Percentiles rank a stretch among this genome's conserved stretches.
Evolutionary conservation across 2,888 invertebrate genomes (phyloP).

Genomic region (Laothoe populi): DNA sequence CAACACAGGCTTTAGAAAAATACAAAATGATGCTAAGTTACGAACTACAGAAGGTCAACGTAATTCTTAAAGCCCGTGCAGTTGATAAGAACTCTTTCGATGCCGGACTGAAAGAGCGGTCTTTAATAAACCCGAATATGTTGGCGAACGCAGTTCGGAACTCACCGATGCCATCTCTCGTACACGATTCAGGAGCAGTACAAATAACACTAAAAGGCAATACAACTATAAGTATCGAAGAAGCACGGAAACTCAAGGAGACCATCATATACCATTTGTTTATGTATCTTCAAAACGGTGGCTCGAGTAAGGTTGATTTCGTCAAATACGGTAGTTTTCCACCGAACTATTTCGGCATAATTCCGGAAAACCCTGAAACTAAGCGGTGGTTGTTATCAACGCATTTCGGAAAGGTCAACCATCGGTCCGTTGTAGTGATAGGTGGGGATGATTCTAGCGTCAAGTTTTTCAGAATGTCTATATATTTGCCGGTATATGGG

Average conservation of each 20-base stretch:
- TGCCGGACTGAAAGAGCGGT: slow-evolving; percentile 57
- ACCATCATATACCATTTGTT: slow-evolving; percentile 63
- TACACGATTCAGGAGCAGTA: slow-evolving; percentile 51
- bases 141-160: slow-evolving; percentile 48
- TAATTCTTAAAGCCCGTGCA: slow-evolving; percentile 69
- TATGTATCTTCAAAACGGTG: slow-evolving; percentile 59
- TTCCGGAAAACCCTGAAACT: slow-evolving; percentile 67
- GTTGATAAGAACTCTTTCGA: slow-evolving; percentile 74
- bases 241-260: slow-evolving; percentile 70
- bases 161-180: slow-evolving; percentile 60
- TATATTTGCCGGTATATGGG: slow-evolving; percentile 42
- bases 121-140: slow-evolving; percentile 41
- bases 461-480: slow-evolving; percentile 56
- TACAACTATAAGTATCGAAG: slow-evolving; percentile 50
- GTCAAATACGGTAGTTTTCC: slow-evolving; percentile 63
- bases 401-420: slow-evolving; percentile 60
- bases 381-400: slow-evolving; percentile 61
- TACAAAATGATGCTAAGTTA: slow-evolving; percentile 71
- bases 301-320: slow-evolving; percentile 61
- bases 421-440: slow-evolving; percentile 51
- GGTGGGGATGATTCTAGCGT: slow-evolving; percentile 54
- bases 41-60: slow-evolving; percentile 73
- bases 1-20: slow-evolving; percentile 65
- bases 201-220: slow-evolving; percentile 63
- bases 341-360: slow-evolving; percentile 63